Evolutionary conservation across 2,888 invertebrate species (phyloP).

Genomic region (Leucozona laternaria): DNA sequence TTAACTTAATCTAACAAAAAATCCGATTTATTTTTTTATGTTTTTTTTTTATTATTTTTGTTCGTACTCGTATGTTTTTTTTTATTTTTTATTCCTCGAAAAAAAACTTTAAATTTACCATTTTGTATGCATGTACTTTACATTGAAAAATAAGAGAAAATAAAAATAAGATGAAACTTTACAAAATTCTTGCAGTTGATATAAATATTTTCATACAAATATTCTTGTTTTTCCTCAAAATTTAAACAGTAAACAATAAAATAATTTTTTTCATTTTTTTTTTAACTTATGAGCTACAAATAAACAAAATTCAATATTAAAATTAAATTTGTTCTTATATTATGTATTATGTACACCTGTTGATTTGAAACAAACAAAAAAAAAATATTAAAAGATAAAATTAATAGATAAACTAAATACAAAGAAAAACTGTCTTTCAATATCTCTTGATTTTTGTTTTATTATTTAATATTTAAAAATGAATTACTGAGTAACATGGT

Average conservation of each 20-base stretch:
- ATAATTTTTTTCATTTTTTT: constrained; percentile 11
- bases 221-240: constrained; percentile 7
- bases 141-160: constrained; percentile 19
- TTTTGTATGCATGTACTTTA: constrained; percentile 29
- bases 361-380: no score
- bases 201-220: constrained; percentile 36
- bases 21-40: background rate
- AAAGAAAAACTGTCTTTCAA: constrained; percentile 23
- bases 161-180: constrained; percentile 44
- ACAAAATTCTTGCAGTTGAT: constrained; percentile 17
- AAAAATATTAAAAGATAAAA: constrained; percentile 17
- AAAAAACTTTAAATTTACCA: constrained; percentile 17
- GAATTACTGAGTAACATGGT: constrained; percentile 57
- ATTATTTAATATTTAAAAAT: constrained; percentile 29
- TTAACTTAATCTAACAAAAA: background rate
- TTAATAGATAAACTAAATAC: constrained; percentile 27
- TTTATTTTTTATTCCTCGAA: constrained; percentile 42
- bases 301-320: constrained; percentile 39
- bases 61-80: constrained; percentile 38
- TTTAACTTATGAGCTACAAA: constrained; percentile 38
- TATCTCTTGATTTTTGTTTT: constrained; percentile 24
- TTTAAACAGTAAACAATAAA: constrained; percentile 31
- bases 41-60: constrained; percentile 40
- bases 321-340: constrained; percentile 22
- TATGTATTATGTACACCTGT: constrained; percentile 51